phyloP scores from a whole-genome alignment of 2,113 vertebrate species.

The Solea senegalensis region DNA sequence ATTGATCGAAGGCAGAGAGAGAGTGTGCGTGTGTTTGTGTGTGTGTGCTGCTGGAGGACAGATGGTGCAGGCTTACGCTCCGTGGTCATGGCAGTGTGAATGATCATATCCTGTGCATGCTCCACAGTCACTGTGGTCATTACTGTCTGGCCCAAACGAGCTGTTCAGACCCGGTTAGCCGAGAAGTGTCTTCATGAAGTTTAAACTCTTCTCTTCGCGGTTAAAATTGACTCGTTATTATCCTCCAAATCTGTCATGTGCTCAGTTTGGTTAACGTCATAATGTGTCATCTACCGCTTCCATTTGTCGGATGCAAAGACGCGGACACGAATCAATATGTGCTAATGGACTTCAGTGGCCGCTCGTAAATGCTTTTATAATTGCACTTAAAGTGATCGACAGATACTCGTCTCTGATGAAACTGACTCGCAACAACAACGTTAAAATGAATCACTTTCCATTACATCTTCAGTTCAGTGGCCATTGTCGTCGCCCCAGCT shows the following conservation, averaged over 20 bases:
- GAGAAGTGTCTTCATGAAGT: not conserved
- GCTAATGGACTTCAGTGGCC: slow-evolving; percentile 41
- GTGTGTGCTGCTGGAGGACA: slow-evolving; percentile 42
- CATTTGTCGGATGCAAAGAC: slow-evolving; percentile 37
- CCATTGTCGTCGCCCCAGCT: slow-evolving; percentile 1
- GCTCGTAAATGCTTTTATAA: slow-evolving; percentile 17
- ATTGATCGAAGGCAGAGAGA: slow-evolving; percentile 56
- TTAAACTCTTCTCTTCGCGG: too few species aligned
- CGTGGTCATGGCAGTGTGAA: slow-evolving; percentile 50
- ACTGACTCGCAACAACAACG: slow-evolving; percentile 6
- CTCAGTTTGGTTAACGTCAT: slow-evolving; percentile 17
- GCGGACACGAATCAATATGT: slow-evolving; percentile 38
- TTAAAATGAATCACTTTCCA: not conserved
- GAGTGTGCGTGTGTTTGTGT: not conserved
- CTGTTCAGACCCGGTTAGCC: slow-evolving; percentile 30
- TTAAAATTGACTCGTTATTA: slow-evolving; percentile 19
- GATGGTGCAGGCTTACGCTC: slow-evolving; percentile 44
- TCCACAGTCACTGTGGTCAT: not conserved
- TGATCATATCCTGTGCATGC: slow-evolving; percentile 38
- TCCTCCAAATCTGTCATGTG: slow-evolving; percentile 7
- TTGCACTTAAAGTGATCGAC: slow-evolving; percentile 27
- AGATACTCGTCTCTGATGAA: slow-evolving; percentile 16
- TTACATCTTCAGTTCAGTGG: not conserved
- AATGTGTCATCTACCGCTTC: slow-evolving; percentile 17
- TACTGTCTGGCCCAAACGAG: slow-evolving; percentile 16